Base-by-base conservation (phyloP, 92 coral and sea anemone species). In the Bergia puertoricense region DNA sequence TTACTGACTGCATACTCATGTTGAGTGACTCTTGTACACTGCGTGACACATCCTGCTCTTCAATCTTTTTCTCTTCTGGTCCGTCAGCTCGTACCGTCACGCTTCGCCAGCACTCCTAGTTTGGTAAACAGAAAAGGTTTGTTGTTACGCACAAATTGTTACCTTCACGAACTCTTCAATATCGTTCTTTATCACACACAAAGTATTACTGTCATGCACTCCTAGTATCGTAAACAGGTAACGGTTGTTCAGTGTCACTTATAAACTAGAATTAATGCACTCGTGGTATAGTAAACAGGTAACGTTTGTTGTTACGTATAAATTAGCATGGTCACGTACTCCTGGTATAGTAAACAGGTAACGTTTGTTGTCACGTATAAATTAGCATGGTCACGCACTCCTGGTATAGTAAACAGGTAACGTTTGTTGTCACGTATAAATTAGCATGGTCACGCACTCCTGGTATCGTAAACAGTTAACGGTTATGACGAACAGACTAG, bases 81-180 rank as follows among this genome's bases (percentile, higher is more conserved):
- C 79, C 79, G 67, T 69, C 87, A 45, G 87, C 87, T 44, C 87
- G 87, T 14, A 72, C 87, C 15, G 78, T 84, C 65, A 71, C 67
- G 30, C 79, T 84, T 72, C 78, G 44, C 67, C 87, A 84, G 23
- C 79, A 84, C 46, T 84, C 87, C 87, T 84, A 82, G 30, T 65
- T 59, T 38, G 22, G 54, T 84, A 46, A 84, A 71, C 42, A 69
- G 14, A 57, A 80, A 50, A 62, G 23, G 8, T 20, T 62, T 62
- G 30, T 4, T 62, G 30, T 16, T 7, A 62, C 69, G 69, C 30
- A 54, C 59, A 10, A 51, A 51, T 15, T 51, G 13, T 8, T 51
- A 15, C 14, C 57, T 46, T 46, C 5, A 46, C 8, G 8, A 46
- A 30, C 30, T 30, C 30, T 30, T 30, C 30, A 30, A 30, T 30